A percentile compares a stretch with the other conserved stretches of the same genome.
Evolutionary conservation across 2,113 vertebrate genomes (phyloP).

Genomic region (Plestiodon gilberti): DNA sequence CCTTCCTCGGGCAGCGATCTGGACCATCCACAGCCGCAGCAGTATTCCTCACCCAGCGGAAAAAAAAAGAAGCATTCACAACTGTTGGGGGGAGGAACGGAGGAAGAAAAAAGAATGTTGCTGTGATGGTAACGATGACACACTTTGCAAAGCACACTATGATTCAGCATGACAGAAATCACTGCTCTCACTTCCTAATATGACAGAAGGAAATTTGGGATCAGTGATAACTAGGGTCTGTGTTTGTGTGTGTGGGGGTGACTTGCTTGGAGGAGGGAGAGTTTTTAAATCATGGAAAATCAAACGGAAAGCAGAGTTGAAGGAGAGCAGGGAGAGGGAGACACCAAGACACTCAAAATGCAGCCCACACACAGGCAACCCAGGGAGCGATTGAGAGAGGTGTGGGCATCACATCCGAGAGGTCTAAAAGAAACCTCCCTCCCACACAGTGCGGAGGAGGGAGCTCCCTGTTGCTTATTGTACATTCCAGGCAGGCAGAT

Average conservation of each 20-base stretch:
- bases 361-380: constrained; percentile 1
- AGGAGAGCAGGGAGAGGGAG: neutral
- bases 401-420: neutral
- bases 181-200: constrained; percentile 8
- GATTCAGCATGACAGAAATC: constrained; percentile 38
- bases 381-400: neutral
- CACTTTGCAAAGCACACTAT: constrained; percentile 27
- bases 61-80: constrained; percentile 56
- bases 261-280: too few relatives aligned
- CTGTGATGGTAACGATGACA: constrained; percentile 57
- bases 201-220: constrained; percentile 6
- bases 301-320: too few relatives aligned
- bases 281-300: neutral
- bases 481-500: neutral
- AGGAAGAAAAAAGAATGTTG: constrained; percentile 33
- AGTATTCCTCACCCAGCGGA: constrained; percentile 63
- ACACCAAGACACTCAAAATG: neutral
- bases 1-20: constrained; percentile 50
- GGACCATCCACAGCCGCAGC: constrained; percentile 68
- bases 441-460: constrained; percentile 14
- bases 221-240: neutral
- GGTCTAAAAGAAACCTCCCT: neutral
- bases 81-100: constrained; percentile 61
- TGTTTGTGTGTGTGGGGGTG: too few relatives aligned
- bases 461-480: constrained; percentile 50